Conservation (phyloP, 1,140 invertebrate species). For the Zaprionus kolodkinae region DNA sequence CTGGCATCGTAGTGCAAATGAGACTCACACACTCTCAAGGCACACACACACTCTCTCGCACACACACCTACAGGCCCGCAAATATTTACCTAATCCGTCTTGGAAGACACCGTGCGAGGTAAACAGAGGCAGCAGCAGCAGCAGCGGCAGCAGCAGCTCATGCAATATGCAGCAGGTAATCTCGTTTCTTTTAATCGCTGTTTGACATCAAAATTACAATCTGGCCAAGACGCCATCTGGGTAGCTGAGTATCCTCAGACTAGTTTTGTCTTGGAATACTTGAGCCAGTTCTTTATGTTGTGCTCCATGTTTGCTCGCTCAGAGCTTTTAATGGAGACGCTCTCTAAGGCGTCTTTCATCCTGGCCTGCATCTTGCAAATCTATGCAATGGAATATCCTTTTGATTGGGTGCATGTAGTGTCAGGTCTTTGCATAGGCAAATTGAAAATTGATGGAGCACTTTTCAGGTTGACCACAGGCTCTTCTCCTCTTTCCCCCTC, state of each 20-base stretch:
- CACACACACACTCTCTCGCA: too few species aligned
- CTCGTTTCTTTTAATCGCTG: slow-evolving; percentile 84
- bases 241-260: not conserved
- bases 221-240: slow-evolving; percentile 69
- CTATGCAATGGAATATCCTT: slow-evolving; percentile 27
- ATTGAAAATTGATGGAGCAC: slow-evolving; percentile 60
- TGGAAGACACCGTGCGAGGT: slow-evolving; percentile 2
- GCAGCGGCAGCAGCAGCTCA: slow-evolving; percentile 57
- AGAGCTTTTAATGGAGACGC: not conserved
- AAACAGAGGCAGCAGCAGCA: slow-evolving; percentile 39
- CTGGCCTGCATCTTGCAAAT: not conserved
- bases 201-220: slow-evolving; percentile 84
- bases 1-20: slow-evolving; percentile 77
- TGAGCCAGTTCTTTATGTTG: too few species aligned
- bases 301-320: not conserved
- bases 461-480: slow-evolving; percentile 14
- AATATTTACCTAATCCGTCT: slow-evolving; percentile 2
- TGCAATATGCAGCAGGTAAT: slow-evolving; percentile 83
- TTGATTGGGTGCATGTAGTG: slow-evolving; percentile 40
- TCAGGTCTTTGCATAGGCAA: slow-evolving; percentile 55
- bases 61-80: not conserved
- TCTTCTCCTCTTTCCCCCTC: too few species aligned
- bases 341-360: not conserved
- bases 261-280: too few species aligned
- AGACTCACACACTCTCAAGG: too few species aligned